These are phyloP conservation scores for Drosophila dives DNA, from an alignment of 2,888 invertebrate genomes.

Conservation along the genomic window DNA sequence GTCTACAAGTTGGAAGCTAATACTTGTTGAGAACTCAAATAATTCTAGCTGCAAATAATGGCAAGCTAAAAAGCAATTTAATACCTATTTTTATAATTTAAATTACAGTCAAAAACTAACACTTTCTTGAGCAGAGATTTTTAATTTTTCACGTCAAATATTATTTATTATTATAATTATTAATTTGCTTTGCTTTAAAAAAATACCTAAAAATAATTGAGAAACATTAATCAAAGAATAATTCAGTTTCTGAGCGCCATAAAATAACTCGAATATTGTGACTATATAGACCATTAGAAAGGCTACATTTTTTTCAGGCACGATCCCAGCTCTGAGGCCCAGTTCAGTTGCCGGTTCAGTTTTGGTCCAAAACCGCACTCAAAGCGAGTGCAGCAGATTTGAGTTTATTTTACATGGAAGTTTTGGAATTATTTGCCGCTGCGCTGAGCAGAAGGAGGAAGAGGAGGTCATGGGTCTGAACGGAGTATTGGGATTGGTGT, in stretches of 20 bases:
- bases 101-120: neutral
- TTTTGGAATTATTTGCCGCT: slow-evolving; percentile 41
- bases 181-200: no score
- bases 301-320: neutral
- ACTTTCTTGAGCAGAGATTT: neutral
- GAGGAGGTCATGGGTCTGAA: slow-evolving; percentile 42
- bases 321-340: slow-evolving; percentile 9
- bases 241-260: neutral
- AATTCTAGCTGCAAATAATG: neutral
- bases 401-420: slow-evolving; percentile 55
- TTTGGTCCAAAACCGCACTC: slow-evolving; percentile 19
- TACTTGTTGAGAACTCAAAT: neutral
- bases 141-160: neutral
- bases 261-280: neutral
- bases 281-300: neutral
- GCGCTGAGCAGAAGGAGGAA: slow-evolving; percentile 37
- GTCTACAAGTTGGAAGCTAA: neutral
- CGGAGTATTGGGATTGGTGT: slow-evolving; percentile 18
- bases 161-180: neutral
- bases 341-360: slow-evolving; percentile 10
- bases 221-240: neutral
- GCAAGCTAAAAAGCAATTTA: neutral
- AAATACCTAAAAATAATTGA: neutral
- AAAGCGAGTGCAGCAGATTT: slow-evolving; percentile 25
- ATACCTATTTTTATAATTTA: neutral